Evolutionary conservation across 2,797 vertebrate genomes (phyloP), one percentile per base, ranked within the genome.

Genomic region (Geotria australis): DNA sequence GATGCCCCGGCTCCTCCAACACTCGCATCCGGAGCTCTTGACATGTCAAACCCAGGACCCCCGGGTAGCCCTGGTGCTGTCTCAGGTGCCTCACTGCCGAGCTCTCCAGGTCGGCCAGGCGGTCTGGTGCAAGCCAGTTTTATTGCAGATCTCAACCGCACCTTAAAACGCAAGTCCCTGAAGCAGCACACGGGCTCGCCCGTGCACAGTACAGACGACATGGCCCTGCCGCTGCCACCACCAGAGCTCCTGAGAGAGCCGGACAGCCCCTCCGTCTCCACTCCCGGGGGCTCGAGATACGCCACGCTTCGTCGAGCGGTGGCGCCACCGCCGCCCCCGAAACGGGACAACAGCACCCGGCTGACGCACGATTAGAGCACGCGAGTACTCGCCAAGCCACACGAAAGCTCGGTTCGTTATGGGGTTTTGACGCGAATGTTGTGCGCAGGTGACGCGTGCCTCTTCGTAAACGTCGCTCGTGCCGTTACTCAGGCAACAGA

Each of bases 271-370:
- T 64, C 68, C 61, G 83, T 75, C n/a, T 74, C 74, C 64, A 77
- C 82, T 38, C 72, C 76, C 59, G 84, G 83, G 55, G 76, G 94
- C 73, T 83, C 85, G 9, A 86, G 83, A 77, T 96, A 95, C 77
- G 88, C 88, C 76, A 96, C 88, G 0, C 63, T 95, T 68, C 72
- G 85, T 66, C 73, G 82, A 59, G 88, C 86, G 12, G 85, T 88
- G 1, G 85, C 88, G 1, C 85, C 89, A 0, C 73, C 88, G 0
- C 86, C 89, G 7, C 89, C 89, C 2, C 89, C 89, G 2, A 96
- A 96, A 62, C 76, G 89, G 65, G 88, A 89, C 72, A 76, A 89
- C 62, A 71, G 66, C 64, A 96, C 89, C 69, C 94, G 93, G 73
- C 79, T 96, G 48, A 95, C 68, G 0, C 72, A 73, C 68, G 89